These are phyloP conservation scores for Microtus oregoni DNA, from an alignment of 2,113 vertebrate species.

Conservation along the genomic window DNA sequence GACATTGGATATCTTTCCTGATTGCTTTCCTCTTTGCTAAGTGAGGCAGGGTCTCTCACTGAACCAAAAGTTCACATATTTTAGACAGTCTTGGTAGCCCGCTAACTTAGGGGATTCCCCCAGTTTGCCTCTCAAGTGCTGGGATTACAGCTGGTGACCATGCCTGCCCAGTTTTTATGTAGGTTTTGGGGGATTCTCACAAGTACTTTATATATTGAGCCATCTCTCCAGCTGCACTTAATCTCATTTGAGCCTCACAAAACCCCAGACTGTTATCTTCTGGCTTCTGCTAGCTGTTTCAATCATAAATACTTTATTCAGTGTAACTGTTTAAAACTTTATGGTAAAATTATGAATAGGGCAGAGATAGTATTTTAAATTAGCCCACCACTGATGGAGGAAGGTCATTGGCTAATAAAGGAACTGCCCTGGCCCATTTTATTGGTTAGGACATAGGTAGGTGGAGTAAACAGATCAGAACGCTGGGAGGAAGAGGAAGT, in stretches of 20 bases:
- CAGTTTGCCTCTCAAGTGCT: neutral
- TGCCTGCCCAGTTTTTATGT: neutral
- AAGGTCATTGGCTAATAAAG: no score
- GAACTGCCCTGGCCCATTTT: no score
- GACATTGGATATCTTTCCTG: neutral
- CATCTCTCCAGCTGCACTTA: neutral
- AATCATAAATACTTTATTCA: neutral
- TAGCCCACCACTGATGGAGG: no score
- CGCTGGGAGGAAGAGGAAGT: no score
- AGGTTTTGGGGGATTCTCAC: neutral
- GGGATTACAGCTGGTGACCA: no score
- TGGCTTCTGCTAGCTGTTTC: neutral
- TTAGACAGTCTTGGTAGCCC: neutral
- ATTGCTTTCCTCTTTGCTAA: neutral
- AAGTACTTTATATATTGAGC: neutral
- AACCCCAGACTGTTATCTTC: neutral
- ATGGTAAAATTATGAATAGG: neutral
- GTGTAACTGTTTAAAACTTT: constrained; percentile 42
- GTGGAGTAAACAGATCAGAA: no score
- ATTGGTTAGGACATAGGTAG: no score
- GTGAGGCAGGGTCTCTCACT: neutral
- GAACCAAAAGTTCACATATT: neutral
- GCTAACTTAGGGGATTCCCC: neutral
- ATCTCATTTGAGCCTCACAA: neutral
- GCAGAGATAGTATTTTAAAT: no score